A percentile compares a stretch with the other conserved stretches of the same genome.
These are phyloP conservation scores for Ondatra zibethicus DNA, from an alignment of 2,113 vertebrate species.

Conservation along the genomic window DNA sequence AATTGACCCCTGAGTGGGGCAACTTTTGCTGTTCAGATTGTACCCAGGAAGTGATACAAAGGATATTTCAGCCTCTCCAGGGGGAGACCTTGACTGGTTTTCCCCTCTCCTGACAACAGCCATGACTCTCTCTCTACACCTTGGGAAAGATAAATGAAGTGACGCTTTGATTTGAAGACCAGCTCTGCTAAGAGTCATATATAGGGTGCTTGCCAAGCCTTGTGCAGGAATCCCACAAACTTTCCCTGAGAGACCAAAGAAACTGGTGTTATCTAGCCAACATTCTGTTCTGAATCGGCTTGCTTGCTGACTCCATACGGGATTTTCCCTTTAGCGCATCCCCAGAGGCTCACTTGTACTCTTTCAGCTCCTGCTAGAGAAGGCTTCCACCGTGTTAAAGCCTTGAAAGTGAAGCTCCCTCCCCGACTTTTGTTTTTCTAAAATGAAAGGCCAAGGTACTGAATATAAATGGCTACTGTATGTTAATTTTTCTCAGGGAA, in stretches of 20 bases:
- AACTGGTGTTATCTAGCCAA: neutral
- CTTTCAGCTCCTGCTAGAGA: constrained; percentile 9
- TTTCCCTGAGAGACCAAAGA: constrained; percentile 22
- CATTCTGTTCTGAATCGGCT: neutral
- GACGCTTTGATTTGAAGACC: neutral
- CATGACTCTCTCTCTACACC: neutral
- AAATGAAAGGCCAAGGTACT: neutral
- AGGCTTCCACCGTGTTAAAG: neutral
- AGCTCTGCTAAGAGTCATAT: neutral
- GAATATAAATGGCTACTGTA: constrained; percentile 19
- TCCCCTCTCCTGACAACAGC: neutral
- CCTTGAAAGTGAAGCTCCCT: neutral
- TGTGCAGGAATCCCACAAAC: neutral
- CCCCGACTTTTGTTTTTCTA: neutral
- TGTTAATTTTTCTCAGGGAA: constrained; percentile 30
- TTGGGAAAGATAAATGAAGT: neutral
- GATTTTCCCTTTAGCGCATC: neutral
- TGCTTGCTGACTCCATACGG: neutral
- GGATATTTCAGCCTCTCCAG: neutral
- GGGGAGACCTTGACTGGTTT: neutral
- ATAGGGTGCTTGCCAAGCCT: neutral
- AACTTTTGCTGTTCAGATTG: neutral
- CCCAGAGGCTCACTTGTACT: neutral
- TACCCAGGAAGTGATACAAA: neutral
- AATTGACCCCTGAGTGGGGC: neutral